These are phyloP conservation scores for Epizoanthus scotinus DNA, from an alignment of 92 coral and sea anemone genomes.

Conservation along the genomic window DNA sequence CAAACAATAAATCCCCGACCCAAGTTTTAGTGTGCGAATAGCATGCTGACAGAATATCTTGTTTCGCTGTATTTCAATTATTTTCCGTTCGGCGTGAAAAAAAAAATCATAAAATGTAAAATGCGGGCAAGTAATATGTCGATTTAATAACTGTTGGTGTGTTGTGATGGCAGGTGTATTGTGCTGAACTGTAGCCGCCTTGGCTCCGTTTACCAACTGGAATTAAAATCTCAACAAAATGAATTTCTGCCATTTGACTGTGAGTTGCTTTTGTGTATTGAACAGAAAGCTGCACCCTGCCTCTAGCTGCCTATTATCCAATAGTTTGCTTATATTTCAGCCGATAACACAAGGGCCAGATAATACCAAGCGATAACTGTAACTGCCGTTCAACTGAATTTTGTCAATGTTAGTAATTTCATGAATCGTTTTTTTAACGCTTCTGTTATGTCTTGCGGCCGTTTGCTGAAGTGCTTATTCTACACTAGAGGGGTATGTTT, in stretches of 20 bases:
- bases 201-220: background rate
- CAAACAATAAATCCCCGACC: no score
- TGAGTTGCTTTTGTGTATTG: background rate
- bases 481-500: background rate
- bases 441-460: conserved; percentile 43
- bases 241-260: background rate
- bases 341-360: background rate
- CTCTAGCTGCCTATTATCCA: background rate
- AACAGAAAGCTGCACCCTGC: background rate
- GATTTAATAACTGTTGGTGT: background rate
- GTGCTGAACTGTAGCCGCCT: conserved; percentile 8
- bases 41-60: no score
- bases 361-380: background rate
- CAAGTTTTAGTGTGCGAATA: no score
- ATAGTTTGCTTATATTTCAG: conserved; percentile 1
- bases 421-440: background rate
- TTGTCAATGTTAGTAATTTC: background rate
- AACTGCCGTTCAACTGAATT: background rate
- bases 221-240: background rate
- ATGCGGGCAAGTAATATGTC: background rate
- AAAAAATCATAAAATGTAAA: no score
- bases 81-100: no score
- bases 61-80: no score
- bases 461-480: conserved; percentile 31
- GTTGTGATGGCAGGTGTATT: conserved; percentile 15